Conservation (phyloP, 2,888 invertebrate species). For the Dasypogon diadema region DNA sequence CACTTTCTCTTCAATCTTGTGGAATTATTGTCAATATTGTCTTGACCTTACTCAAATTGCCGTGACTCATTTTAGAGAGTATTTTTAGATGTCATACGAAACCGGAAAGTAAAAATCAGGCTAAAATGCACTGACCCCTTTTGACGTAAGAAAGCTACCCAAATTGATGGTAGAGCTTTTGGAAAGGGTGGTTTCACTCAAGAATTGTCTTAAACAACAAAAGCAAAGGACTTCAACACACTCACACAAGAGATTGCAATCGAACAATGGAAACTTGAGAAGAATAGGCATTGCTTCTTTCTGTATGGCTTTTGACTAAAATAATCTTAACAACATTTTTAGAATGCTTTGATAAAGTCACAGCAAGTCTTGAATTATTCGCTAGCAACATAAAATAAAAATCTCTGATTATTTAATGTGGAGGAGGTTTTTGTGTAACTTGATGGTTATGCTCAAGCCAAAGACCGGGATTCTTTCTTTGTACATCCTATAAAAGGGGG, state of each 20-base stretch:
- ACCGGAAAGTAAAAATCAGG: background rate
- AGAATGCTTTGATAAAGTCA: no score
- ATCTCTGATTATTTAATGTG: no score
- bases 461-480: no score
- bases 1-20: background rate
- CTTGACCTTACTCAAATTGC: background rate
- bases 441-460: no score
- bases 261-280: background rate
- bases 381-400: no score
- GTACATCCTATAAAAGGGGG: no score
- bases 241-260: background rate
- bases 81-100: background rate
- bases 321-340: no score
- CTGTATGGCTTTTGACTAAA: background rate
- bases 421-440: no score
- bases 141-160: background rate
- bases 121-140: background rate
- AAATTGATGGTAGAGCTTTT: background rate
- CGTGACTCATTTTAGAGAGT: background rate
- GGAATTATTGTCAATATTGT: background rate
- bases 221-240: background rate
- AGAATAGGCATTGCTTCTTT: background rate
- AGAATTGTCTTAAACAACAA: background rate
- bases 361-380: no score
- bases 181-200: background rate